Base-by-base conservation (phyloP, 1,140 invertebrate species). In the Sycophila sp. region DNA sequence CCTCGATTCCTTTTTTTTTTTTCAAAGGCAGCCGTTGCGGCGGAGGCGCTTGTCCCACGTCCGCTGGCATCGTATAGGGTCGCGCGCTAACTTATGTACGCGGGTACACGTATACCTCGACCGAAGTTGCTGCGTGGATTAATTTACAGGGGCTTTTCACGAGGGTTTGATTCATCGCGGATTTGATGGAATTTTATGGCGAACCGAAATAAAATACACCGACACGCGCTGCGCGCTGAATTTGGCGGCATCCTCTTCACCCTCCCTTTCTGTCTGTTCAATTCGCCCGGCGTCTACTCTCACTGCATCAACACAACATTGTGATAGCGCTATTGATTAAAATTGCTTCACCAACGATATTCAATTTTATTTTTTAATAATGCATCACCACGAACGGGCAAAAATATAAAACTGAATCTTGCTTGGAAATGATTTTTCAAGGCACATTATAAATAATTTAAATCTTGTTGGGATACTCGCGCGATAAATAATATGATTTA, bases 151-250 rank as follows among this genome's bases (percentile, higher is more conserved):
- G 45, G 63, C 13, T 68, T 77, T 73, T 72, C 62, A 45, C 15
- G 22, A 55, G 67, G 42, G 53, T 73, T 76, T 75, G 69, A 78
- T 74, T 76, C 75, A 59, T 65, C 71, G 58, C 56, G 56, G 60
- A 75, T 76, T 73, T 74, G 73, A 78, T 78, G 74, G 64, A 75
- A 78, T 73, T 77, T 80, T 77, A 78, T 77, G 72, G 70, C 40
- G 8, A 26, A n/a, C 15, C 28, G 8, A 32, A 55, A 55, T 55
- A 55, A 55, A 55, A 55, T 55, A 64, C 26, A 4, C 32, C 7
- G 49, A 15, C 17, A 58, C 47, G 30, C 60, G 58, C 22, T 45
- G 53, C 68, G 51, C 53, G 24, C 4, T 64, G 69, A 72, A 73
- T 75, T 64, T 24, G 3, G 6, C 49, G 26, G 24, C 49, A 30